These are phyloP conservation scores for Nineta flava DNA, from an alignment of 2,888 invertebrate species.

Conservation along the genomic window DNA sequence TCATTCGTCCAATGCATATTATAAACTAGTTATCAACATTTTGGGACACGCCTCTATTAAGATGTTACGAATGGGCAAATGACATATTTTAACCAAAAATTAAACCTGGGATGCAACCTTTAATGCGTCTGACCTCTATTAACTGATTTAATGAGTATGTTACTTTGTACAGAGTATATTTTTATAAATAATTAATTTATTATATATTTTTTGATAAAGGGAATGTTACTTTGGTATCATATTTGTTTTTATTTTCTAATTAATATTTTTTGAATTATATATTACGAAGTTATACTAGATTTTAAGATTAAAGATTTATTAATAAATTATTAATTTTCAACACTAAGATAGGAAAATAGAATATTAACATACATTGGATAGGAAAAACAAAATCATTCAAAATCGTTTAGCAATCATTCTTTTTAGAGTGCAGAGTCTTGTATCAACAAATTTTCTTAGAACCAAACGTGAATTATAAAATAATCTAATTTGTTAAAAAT, in stretches of 20 bases:
- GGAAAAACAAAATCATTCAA: slow-evolving; percentile 3
- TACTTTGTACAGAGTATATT: slow-evolving; percentile 25
- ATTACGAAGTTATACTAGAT: neutral
- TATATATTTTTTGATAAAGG: slow-evolving; percentile 28
- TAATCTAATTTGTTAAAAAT: too few species aligned
- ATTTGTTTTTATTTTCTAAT: slow-evolving; percentile 25
- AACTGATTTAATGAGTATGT: neutral
- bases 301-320: neutral
- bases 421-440: too few species aligned
- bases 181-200: slow-evolving; percentile 42
- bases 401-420: too few species aligned
- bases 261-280: slow-evolving; percentile 7
- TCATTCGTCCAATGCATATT: too few species aligned
- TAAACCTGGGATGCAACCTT: neutral
- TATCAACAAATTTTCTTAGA: too few species aligned
- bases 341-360: neutral
- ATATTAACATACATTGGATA: neutral
- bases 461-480: too few species aligned
- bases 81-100: neutral
- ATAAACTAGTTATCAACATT: too few species aligned
- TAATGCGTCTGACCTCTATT: neutral
- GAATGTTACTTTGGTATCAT: slow-evolving; percentile 61
- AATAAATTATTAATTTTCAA: neutral
- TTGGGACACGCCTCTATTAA: too few species aligned
- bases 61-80: too few species aligned